Evolutionary conservation across 2,797 vertebrate genomes (phyloP).

Genomic region (Rhynchotus rufescens): DNA sequence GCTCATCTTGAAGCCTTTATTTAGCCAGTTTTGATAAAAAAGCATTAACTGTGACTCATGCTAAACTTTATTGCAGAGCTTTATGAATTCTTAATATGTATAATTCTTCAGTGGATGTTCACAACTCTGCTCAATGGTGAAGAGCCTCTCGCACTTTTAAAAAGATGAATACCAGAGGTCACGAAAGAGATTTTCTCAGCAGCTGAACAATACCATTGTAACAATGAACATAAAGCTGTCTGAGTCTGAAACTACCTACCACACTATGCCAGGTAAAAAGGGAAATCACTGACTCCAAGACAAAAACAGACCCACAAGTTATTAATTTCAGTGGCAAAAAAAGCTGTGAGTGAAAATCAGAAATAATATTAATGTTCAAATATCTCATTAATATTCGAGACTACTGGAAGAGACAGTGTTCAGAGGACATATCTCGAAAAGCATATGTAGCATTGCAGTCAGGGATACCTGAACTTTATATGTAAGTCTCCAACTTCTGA

Average conservation of each 20-base stretch:
- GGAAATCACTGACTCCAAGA: neutral
- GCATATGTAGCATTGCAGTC: neutral
- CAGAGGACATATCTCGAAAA: neutral
- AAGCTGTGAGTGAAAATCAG: neutral
- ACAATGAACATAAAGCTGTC: neutral
- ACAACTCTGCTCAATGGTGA: neutral
- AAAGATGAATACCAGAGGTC: neutral
- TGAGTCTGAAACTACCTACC: neutral
- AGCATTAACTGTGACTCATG: neutral
- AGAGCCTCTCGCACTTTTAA: neutral
- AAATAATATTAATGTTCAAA: constrained; percentile 1
- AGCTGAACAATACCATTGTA: neutral
- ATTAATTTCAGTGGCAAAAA: neutral
- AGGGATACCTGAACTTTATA: neutral
- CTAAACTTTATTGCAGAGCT: constrained; percentile 18
- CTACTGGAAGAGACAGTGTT: neutral
- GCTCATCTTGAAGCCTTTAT: neutral
- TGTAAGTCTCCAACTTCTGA: neutral
- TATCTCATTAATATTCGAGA: neutral
- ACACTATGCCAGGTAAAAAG: neutral
- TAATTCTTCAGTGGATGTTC: constrained; percentile 6
- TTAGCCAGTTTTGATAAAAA: constrained; percentile 19
- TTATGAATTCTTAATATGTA: constrained; percentile 24
- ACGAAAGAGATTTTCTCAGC: neutral
- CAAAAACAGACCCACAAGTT: neutral